Evolutionary conservation across 2,113 vertebrate genomes (phyloP).

Genomic region (Athene noctua): DNA sequence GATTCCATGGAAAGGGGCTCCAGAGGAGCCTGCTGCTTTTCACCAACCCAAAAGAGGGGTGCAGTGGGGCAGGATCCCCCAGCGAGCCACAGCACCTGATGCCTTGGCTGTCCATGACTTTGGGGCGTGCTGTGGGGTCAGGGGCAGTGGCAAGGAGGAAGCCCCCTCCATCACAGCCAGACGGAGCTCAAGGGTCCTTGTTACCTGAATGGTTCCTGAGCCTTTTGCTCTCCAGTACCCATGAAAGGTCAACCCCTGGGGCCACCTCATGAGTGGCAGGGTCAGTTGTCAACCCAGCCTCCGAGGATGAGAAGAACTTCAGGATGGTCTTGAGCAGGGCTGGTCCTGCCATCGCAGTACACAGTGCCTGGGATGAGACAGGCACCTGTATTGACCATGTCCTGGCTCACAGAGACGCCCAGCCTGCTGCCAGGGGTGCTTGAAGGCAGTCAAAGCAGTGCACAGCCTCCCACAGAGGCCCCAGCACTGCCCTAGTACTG

Average conservation of each 20-base stretch:
- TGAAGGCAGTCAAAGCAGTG: neutral
- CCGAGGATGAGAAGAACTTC: slow-evolving; percentile 85
- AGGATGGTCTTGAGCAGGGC: slow-evolving; percentile 88
- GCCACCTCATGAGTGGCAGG: neutral
- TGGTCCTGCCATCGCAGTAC: slow-evolving; percentile 85
- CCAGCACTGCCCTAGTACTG: neutral
- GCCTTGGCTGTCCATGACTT: neutral
- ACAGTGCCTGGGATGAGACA: slow-evolving; percentile 76
- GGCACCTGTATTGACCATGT: fast-evolving
- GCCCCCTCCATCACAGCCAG: neutral
- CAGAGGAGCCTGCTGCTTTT: fast-evolving
- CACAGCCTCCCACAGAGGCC: neutral
- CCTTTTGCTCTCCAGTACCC: neutral
- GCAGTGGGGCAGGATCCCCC: neutral
- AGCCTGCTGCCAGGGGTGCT: fast-evolving
- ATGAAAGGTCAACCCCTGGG: neutral
- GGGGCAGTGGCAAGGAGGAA: neutral
- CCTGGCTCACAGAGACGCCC: neutral
- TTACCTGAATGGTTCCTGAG: slow-evolving; percentile 14
- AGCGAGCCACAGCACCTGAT: neutral
- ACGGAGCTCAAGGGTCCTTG: neutral
- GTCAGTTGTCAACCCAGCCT: slow-evolving; percentile 47
- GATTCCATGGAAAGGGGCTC: neutral
- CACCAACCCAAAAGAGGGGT: neutral
- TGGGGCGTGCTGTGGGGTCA: fast-evolving